Base-by-base conservation (phyloP, 2,888 invertebrate genomes). In the Trachelus iudaicus region DNA sequence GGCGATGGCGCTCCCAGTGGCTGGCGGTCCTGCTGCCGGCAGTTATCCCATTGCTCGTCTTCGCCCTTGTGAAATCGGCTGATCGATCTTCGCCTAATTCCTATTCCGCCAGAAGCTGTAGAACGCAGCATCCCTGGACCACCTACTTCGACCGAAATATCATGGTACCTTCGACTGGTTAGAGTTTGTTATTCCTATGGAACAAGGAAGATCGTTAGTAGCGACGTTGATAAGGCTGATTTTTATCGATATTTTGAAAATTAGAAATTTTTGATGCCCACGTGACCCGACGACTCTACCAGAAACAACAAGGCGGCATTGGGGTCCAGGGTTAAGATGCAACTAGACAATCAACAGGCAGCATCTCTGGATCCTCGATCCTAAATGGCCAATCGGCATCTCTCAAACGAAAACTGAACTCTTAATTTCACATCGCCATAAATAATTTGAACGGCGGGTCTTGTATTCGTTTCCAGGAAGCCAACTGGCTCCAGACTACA, bases 351-450 rank as follows among this genome's bases (percentile, higher is more conserved):
- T 56, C 40, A 23, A 0, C 40, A 4, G 15, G 23, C 15, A 15
- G 4, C 56, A 9, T 56, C 23, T 6, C 15, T 23, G 23, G 9
- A 56, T 56, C 9, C 56, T 23, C 23, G 56, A 23, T 56, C 56
- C 56, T 56, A 23, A 23, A 23, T 31, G 33, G 11, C 34, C 30
- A 13, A 71, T 88, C 82, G 87, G 85, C 86, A 85, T 85, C 86
- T 85, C 87, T 88, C 88, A 83, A 86, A 87, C 86, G 85, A 86
- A 81, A 89, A 86, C 88, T 90, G 89, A 88, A 89, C 89, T 90
- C 90, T 90, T 90, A 90, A 90, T 90, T 90, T 90, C 90, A 87
- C 89, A 90, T 89, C 89, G 90, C 90, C 90, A 90, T 90, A 90
- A 90, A 90, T 90, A 90, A 90, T 90, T 90, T 89, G 89, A 89